Conservation (phyloP, 2,113 vertebrate species). For the Andinoacara biseriatus region DNA sequence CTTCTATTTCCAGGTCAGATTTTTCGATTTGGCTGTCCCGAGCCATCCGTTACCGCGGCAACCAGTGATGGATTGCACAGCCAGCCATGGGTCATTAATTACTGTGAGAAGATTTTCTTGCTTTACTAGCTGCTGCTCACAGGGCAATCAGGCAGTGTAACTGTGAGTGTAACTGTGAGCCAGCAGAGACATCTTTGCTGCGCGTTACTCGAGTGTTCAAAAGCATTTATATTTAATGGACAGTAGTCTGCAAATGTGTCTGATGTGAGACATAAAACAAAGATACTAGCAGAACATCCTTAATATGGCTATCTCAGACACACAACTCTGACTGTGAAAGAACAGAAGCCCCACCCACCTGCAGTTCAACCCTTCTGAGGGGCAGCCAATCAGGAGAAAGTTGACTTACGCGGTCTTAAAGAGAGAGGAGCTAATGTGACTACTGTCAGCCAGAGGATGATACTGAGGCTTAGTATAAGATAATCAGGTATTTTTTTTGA, state of each 20-base stretch:
- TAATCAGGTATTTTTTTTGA: neutral
- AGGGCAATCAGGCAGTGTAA: constrained; percentile 13
- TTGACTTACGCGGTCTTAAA: neutral
- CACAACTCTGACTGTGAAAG: neutral
- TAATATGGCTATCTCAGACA: neutral
- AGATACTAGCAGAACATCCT: neutral
- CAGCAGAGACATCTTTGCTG: neutral
- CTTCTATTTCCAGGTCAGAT: constrained; percentile 18
- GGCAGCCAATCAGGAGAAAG: neutral
- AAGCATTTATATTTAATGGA: neutral
- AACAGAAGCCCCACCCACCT: neutral
- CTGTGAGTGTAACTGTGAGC: neutral
- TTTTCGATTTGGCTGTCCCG: constrained; percentile 21
- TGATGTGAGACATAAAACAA: neutral
- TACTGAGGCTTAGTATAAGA: neutral
- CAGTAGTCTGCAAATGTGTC: neutral
- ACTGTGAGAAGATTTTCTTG: constrained; percentile 24
- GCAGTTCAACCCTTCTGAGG: neutral
- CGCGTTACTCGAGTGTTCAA: neutral
- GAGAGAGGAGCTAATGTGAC: neutral
- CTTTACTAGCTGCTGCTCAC: constrained; percentile 31
- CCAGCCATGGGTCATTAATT: constrained; percentile 42
- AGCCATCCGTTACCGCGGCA: constrained; percentile 35
- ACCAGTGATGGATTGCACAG: constrained; percentile 42
- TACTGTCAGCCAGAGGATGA: neutral